Evolutionary conservation across 2,113 vertebrate genomes (phyloP), one percentile per base, ranked within the genome.

Genomic region (Anhinga anhinga): DNA sequence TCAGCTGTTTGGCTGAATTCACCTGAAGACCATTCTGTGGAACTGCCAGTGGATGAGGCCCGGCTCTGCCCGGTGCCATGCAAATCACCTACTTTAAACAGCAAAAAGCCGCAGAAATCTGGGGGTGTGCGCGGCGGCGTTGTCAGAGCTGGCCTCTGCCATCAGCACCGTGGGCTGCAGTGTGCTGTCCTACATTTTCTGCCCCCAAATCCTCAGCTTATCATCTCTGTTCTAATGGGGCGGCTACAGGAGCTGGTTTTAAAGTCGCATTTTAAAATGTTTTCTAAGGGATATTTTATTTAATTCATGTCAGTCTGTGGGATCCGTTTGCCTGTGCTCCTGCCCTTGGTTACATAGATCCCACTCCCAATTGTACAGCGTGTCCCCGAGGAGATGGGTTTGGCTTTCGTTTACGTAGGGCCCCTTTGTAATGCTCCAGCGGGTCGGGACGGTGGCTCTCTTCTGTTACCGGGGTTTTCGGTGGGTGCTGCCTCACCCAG

Each of bases 101-200:
- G 11, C 34, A 22, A 34, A 29, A 83, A 73, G 40, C 13, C 0
- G 0, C 13, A 61, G 69, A 21, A 56, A 73, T 44, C 23, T 3
- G 1, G 56, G 6, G 29, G 7, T 0, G 0, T 4, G 11, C 15
- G 25, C 1, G 19, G 15, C 50, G 38, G 32, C 18, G 2, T 7
- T 23, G 47, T 2, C 59, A 65, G 67, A 71, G 40, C 11, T 32
- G 53, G 36, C 53, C 45, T 61, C 72, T 47, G 82, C 67, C 17
- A 13, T 65, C 65, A 29, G 52, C 69, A 34, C 59, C 2, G 2
- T 10, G 49, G 25, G n/a, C 86, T 82, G 25, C 42, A 34, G 5
- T 16, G 38, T 63, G 63, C 63, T 61, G 27, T 7, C 50, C 38
- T 63, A 1, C 0, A 1, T 19, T n/a, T 85, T 47, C 63, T 66